Percentiles rank a stretch among this genome's conserved stretches.
Conservation (phyloP, 2,888 invertebrate genomes). For the Antheraea yamamai region DNA sequence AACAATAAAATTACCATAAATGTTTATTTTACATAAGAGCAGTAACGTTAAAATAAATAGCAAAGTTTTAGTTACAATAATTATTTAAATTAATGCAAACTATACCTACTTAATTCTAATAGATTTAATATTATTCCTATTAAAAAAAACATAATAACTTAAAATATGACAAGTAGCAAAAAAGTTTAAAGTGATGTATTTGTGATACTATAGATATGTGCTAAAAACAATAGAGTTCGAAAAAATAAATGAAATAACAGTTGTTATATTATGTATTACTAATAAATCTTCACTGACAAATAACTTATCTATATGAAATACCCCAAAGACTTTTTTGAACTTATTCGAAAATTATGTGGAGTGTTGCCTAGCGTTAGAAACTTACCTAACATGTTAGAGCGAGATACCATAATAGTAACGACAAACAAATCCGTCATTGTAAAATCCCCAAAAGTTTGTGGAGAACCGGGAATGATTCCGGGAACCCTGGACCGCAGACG, state of each 20-base stretch:
- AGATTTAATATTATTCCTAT: too few species aligned
- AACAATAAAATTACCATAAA: not conserved
- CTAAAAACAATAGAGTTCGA: too few species aligned
- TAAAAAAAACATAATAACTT: too few species aligned
- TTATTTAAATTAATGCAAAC: not conserved
- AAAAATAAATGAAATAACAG: not conserved
- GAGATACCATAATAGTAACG: not conserved
- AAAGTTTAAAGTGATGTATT: too few species aligned
- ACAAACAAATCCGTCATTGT: not conserved
- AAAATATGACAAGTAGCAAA: too few species aligned
- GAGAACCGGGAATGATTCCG: constrained; percentile 53
- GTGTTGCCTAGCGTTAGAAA: constrained; percentile 6
- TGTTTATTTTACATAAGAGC: not conserved
- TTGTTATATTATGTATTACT: not conserved
- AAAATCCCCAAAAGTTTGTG: constrained; percentile 30
- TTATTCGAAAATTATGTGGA: not conserved
- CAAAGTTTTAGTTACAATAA: not conserved
- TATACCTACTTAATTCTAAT: not conserved
- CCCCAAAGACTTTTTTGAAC: not conserved
- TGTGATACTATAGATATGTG: too few species aligned
- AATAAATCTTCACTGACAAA: not conserved
- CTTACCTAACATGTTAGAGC: not conserved
- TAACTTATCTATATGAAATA: not conserved
- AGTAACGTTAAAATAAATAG: not conserved
- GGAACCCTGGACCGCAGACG: constrained; percentile 78